Evolutionary conservation across 2,888 invertebrate genomes (phyloP).

Genomic region (Pandemis heparana): DNA sequence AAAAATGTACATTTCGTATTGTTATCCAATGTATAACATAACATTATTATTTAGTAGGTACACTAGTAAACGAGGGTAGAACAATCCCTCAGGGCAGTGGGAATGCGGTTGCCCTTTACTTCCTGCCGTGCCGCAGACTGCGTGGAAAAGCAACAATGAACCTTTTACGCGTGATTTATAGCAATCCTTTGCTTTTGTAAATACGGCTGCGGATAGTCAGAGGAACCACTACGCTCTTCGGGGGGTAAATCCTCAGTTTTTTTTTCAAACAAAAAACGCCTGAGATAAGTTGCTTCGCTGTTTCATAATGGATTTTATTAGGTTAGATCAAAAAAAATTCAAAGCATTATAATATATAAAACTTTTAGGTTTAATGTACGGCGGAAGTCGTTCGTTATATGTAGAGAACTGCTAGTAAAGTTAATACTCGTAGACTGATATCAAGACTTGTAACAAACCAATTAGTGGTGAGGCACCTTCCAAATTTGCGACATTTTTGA

Average conservation of each 20-base stretch:
- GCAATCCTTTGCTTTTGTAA: constrained; percentile 49
- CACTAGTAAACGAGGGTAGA: constrained; percentile 14
- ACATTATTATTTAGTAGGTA: constrained; percentile 39
- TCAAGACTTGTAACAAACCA: too few species aligned
- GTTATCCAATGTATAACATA: not conserved
- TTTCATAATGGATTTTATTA: not conserved
- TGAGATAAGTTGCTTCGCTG: constrained; percentile 15
- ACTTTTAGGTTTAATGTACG: not conserved
- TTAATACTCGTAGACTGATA: too few species aligned
- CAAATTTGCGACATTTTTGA: too few species aligned
- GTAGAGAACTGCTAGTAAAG: too few species aligned
- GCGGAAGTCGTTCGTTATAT: too few species aligned
- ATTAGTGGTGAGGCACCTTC: too few species aligned
- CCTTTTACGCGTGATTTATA: constrained; percentile 71
- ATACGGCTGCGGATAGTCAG: constrained; percentile 34
- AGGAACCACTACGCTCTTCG: constrained; percentile 7
- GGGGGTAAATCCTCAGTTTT: constrained; percentile 20
- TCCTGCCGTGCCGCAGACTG: constrained; percentile 51
- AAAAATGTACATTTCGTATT: not conserved
- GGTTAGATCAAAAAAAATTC: not conserved
- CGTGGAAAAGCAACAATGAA: constrained; percentile 65
- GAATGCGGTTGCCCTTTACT: constrained; percentile 51
- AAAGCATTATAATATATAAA: not conserved
- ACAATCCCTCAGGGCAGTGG: constrained; percentile 46
- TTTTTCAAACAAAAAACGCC: constrained; percentile 23